phyloP scores from a whole-genome alignment of 2,888 invertebrate genomes.

The Xylota sylvarum region DNA sequence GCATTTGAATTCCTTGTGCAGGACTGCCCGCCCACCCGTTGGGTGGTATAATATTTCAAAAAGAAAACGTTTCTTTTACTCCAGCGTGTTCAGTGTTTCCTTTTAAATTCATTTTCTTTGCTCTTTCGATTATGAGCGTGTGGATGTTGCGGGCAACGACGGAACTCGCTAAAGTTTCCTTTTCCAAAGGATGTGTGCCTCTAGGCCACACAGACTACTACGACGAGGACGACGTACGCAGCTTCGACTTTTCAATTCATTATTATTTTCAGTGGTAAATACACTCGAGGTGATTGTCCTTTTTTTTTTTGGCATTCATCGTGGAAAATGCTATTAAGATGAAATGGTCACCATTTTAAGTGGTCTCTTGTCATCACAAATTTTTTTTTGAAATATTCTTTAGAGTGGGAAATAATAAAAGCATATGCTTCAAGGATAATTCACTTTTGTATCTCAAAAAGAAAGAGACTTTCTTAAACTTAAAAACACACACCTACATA shows the following conservation, averaged over 20 bases:
- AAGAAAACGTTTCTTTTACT: constrained; percentile 27
- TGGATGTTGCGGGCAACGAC: background rate
- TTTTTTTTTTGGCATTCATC: constrained; percentile 39
- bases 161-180: constrained; percentile 10
- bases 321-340: constrained; percentile 6
- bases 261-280: constrained; percentile 16
- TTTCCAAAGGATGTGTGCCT: constrained; percentile 38
- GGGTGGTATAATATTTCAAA: constrained; percentile 28
- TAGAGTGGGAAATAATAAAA: background rate
- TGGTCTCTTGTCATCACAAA: background rate
- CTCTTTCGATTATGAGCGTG: constrained; percentile 23
- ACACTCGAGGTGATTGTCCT: constrained; percentile 53
- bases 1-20: constrained; percentile 15
- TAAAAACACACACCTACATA: background rate
- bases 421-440: constrained; percentile 40
- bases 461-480: constrained; percentile 15
- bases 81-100: constrained; percentile 14
- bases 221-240: constrained; percentile 32
- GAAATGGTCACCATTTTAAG: constrained; percentile 6
- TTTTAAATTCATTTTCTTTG: constrained; percentile 47
- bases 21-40: constrained; percentile 4
- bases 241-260: constrained; percentile 45
- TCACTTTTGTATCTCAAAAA: background rate
- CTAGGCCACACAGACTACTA: constrained; percentile 39
- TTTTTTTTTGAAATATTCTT: background rate